Evolutionary conservation across 2,888 invertebrate species (phyloP), one percentile per base, ranked within the genome.

Genomic region (Acronicta aceris): DNA sequence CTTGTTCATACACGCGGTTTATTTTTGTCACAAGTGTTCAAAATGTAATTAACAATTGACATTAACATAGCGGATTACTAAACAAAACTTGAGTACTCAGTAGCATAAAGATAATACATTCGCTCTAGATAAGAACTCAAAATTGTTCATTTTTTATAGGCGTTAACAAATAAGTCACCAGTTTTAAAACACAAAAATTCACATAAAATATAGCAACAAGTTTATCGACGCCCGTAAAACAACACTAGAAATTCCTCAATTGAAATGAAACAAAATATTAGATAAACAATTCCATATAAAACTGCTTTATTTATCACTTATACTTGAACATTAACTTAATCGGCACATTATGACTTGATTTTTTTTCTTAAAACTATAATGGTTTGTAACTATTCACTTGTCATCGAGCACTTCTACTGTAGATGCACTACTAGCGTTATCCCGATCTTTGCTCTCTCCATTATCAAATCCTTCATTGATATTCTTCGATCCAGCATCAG

Each of bases 341-440:
- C 7, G 47, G 51, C 45, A 69, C 42, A 64, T 65, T 4, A 71
- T 58, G 45, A 55, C 55, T 66, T 51, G 16, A 25, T 30, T 40
- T 48, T 27, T 10, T 15, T 41, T 45, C 41, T 58, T 64, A 55
- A 21, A 55, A 58, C 58, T 73, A 47, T 41, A 53, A 3, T 25
- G 49, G 27, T 56, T 36, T 43, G 15, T 55, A 40, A 61, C 49
- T 70, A 25, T 51, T 91, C 85, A 93, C 86, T 93, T 93, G 72
- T 93, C 92, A 74, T 94, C 94, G 58, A 94, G 84, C 76, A 87
- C 91, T 89, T 94, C 94, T 58, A 94, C 92, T 25, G 94, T 94
- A 2, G 94, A 94, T 0, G 93, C 93, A 85, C 92, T 93, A 71
- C 94, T 94, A 5, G 94, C 89, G 66, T 92, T 93, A 70, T 93